Evolutionary conservation across 1,140 invertebrate genomes (phyloP).

Genomic region (Drosophila pallidifrons): DNA sequence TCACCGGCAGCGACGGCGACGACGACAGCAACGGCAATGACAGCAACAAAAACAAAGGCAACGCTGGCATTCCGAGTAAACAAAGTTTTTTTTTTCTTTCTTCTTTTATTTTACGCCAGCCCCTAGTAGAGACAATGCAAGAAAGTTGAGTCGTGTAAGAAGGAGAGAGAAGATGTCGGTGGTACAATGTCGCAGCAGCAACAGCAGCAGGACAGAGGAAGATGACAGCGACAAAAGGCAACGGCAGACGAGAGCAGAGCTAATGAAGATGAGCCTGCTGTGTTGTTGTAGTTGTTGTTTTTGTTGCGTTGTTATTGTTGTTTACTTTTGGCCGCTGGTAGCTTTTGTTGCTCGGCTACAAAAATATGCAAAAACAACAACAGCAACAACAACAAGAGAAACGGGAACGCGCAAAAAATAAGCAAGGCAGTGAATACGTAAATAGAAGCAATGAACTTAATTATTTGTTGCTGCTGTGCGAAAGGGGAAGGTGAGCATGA

Average conservation of each 20-base stretch:
- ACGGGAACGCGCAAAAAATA: constrained; percentile 31
- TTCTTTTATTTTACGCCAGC: constrained; percentile 29
- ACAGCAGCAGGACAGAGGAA: constrained; percentile 18
- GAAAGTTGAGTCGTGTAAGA: constrained; percentile 62
- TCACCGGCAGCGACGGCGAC: constrained; percentile 57
- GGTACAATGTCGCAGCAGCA: constrained; percentile 7
- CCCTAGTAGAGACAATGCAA: constrained; percentile 73
- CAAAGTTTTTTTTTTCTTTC: constrained; percentile 59
- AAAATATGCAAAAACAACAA: constrained; percentile 73
- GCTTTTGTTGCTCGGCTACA: constrained; percentile 75
- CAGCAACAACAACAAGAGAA: constrained; percentile 21
- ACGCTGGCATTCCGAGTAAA: constrained; percentile 76
- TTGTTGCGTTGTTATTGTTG: constrained; percentile 45
- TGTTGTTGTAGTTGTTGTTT: constrained; percentile 49
- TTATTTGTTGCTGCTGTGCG: constrained; percentile 70
- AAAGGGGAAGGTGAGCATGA: constrained; percentile 44
- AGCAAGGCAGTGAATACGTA: constrained; percentile 68
- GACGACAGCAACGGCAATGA: constrained; percentile 27
- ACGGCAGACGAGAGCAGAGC: constrained; percentile 66
- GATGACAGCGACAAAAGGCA: constrained; percentile 26
- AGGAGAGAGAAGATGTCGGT: constrained; percentile 16
- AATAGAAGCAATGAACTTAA: constrained; percentile 84
- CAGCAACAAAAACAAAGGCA: constrained; percentile 67
- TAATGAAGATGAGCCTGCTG: constrained; percentile 82
- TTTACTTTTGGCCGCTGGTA: constrained; percentile 62